Evolutionary conservation across 37 sponge, comb jelly and placozoan species (phyloP).

Genomic region (Theonella swinhoei): DNA sequence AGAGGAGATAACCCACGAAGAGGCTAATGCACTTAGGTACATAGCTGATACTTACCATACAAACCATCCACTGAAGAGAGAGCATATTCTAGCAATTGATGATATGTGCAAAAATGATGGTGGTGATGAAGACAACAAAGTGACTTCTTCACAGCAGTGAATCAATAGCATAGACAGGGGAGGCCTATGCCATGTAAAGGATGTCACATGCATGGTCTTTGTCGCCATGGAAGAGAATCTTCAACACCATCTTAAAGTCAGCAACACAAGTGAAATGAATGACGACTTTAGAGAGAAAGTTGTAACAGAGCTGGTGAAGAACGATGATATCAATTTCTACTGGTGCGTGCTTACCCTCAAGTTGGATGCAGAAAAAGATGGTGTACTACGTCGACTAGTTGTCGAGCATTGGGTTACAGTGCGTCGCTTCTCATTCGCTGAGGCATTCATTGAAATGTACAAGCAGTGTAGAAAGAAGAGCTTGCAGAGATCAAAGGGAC

Average conservation of each 20-base stretch:
- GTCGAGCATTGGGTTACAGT: conserved; percentile 36
- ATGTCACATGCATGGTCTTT: conserved; percentile 13
- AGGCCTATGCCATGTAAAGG: conserved; percentile 33
- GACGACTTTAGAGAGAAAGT: conserved; percentile 11
- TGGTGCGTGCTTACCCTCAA: too few relatives aligned
- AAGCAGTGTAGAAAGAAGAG: conserved; percentile 39
- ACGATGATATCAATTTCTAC: too few relatives aligned
- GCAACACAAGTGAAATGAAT: background rate
- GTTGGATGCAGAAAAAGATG: too few relatives aligned
- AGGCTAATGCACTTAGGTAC: conserved; percentile 33
- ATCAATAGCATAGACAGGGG: conserved; percentile 45
- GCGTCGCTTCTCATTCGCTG: conserved; percentile 37
- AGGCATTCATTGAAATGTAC: conserved; percentile 37
- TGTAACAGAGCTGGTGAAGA: background rate
- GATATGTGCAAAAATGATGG: conserved; percentile 11
- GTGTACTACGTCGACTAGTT: too few relatives aligned
- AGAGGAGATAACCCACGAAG: conserved; percentile 20
- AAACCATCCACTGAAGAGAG: background rate
- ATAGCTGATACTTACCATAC: conserved; percentile 24
- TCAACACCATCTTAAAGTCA: background rate
- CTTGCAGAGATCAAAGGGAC: too few relatives aligned
- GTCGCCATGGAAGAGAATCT: conserved; percentile 17
- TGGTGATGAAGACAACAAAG: background rate
- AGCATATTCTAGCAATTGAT: conserved; percentile 10
- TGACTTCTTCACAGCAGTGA: too few relatives aligned